These are phyloP conservation scores for Aethes cnicana DNA, from an alignment of 2,888 invertebrate species.

Conservation along the genomic window DNA sequence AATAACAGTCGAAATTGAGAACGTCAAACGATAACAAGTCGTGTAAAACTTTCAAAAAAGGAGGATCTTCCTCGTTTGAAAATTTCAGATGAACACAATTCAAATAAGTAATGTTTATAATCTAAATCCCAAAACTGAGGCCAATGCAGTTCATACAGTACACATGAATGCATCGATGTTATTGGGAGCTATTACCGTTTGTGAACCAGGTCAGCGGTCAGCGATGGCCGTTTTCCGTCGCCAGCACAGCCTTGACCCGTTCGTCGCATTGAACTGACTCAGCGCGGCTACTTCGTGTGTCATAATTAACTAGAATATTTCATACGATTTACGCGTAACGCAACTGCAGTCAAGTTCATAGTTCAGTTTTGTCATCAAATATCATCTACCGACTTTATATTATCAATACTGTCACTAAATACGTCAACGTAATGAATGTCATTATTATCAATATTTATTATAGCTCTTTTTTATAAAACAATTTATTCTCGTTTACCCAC, in stretches of 20 bases:
- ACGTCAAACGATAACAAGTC: too few species aligned
- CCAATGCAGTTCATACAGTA: background rate
- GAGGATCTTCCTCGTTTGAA: too few species aligned
- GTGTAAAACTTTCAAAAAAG: too few species aligned
- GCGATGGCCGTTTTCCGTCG: constrained; percentile 47
- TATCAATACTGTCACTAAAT: too few species aligned
- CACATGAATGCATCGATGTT: constrained; percentile 28
- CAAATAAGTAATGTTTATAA: background rate
- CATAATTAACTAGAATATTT: constrained; percentile 6
- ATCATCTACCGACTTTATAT: background rate
- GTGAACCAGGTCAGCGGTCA: constrained; percentile 60
- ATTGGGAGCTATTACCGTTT: constrained; percentile 53
- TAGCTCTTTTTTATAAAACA: too few species aligned
- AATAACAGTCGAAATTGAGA: too few species aligned
- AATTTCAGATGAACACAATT: constrained; percentile 6
- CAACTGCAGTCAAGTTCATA: constrained; percentile 16
- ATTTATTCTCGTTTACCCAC: too few species aligned
- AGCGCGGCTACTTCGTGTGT: constrained; percentile 19
- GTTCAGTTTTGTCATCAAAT: background rate
- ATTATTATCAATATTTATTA: too few species aligned
- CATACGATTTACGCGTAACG: background rate
- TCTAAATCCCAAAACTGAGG: background rate
- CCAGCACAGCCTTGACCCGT: constrained; percentile 55
- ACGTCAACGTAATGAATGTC: too few species aligned
- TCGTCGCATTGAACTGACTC: constrained; percentile 26